A percentile compares a stretch with the other conserved stretches of the same genome.
phyloP scores from a whole-genome alignment of 2,797 vertebrate genomes.

The Neomorphus geoffroyi region DNA sequence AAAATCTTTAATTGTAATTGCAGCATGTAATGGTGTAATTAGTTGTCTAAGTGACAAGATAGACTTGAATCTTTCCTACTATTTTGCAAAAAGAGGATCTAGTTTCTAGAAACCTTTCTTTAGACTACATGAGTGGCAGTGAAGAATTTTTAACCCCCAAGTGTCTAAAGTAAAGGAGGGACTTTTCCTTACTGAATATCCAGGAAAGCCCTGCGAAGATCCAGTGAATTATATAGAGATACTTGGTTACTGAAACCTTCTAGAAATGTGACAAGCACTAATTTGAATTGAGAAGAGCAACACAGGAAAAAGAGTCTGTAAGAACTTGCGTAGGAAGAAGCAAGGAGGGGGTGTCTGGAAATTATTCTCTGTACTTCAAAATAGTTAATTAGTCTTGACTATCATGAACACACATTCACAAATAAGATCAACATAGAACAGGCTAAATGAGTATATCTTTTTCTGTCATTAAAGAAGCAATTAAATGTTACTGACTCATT shows the following conservation, averaged over 20 bases:
- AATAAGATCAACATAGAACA: background rate
- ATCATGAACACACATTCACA: background rate
- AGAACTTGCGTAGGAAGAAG: background rate
- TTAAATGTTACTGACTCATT: background rate
- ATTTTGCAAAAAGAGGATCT: constrained; percentile 50
- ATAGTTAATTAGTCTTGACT: background rate
- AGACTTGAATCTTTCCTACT: constrained; percentile 65
- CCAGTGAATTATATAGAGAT: background rate
- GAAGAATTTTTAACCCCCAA: background rate
- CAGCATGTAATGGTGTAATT: constrained; percentile 78
- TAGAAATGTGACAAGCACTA: background rate
- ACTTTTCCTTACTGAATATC: background rate
- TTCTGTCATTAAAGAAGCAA: background rate
- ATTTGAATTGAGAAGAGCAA: background rate
- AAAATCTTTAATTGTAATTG: constrained; percentile 83
- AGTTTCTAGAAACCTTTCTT: constrained; percentile 51
- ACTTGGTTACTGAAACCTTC: background rate
- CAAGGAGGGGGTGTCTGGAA: background rate
- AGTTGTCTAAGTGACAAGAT: constrained; percentile 74
- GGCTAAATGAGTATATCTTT: background rate
- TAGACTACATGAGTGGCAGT: background rate
- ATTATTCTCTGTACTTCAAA: background rate
- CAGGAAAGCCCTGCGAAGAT: background rate
- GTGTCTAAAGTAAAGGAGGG: background rate
- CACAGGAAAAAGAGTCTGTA: background rate